A percentile compares a stretch with the other conserved stretches of the same genome.
Evolutionary conservation across 2,888 invertebrate species (phyloP).

Genomic region (Pedicia rivosa): DNA sequence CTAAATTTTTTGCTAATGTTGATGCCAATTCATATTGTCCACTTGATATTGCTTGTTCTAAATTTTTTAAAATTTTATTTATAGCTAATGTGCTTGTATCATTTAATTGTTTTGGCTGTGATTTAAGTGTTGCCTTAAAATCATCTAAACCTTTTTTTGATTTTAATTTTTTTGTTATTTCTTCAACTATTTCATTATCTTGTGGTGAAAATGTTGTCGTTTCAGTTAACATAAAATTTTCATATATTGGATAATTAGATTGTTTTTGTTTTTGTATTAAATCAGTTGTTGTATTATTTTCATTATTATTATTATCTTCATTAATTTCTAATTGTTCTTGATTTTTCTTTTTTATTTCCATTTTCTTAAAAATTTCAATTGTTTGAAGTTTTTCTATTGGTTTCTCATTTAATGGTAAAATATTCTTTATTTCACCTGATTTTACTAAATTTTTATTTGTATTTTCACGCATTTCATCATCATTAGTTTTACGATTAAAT

Average conservation of each 20-base stretch:
- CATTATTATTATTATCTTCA: constrained; percentile 9
- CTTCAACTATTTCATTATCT: constrained; percentile 9
- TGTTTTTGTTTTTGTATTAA: too few species aligned
- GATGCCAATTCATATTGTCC: constrained; percentile 64
- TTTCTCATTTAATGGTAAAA: neutral
- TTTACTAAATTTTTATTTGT: neutral
- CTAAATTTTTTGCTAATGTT: constrained; percentile 57
- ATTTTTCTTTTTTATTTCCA: constrained; percentile 29
- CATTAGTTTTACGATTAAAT: constrained; percentile 4
- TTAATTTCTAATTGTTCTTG: neutral
- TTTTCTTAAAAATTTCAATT: constrained; percentile 32
- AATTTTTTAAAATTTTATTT: constrained; percentile 45
- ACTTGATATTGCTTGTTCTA: constrained; percentile 62
- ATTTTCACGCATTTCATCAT: neutral
- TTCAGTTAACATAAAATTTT: constrained; percentile 5
- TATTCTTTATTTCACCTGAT: neutral
- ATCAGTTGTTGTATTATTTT: too few species aligned
- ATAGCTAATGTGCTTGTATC: constrained; percentile 34
- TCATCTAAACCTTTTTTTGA: constrained; percentile 13
- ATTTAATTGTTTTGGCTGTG: constrained; percentile 3
- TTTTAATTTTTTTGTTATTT: constrained; percentile 14
- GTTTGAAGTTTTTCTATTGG: constrained; percentile 23
- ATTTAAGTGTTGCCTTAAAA: constrained; percentile 11
- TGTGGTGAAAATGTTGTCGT: constrained; percentile 4
- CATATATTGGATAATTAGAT: constrained; percentile 3